phyloP scores from a whole-genome alignment of 2,888 invertebrate genomes.

The Archips crataeganus region DNA sequence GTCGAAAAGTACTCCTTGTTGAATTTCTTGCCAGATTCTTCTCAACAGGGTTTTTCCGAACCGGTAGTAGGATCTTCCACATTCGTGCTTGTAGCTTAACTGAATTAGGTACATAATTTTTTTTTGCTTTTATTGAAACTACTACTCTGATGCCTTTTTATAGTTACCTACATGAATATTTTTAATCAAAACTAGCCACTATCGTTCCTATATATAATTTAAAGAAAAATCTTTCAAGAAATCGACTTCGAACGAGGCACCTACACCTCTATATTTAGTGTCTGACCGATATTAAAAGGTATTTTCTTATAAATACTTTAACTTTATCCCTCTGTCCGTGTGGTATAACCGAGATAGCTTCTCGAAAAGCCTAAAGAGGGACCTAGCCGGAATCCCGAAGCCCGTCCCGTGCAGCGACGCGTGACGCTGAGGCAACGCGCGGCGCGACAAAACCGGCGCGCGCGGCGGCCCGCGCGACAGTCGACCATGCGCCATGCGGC shows the following conservation, averaged over 20 bases:
- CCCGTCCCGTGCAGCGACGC: conserved; percentile 52
- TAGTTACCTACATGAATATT: too few relatives aligned
- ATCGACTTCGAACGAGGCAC: neutral
- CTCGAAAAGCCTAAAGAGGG: neutral
- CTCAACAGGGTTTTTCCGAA: too few relatives aligned
- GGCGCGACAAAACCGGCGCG: conserved; percentile 73
- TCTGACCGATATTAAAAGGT: neutral
- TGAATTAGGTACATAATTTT: too few relatives aligned
- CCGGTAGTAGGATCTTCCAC: too few relatives aligned
- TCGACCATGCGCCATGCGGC: conserved; percentile 74
- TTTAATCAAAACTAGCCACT: too few relatives aligned
- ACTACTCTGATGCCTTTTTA: too few relatives aligned
- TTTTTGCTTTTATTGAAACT: too few relatives aligned
- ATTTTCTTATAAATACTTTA: neutral
- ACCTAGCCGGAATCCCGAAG: conserved; percentile 15
- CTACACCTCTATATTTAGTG: neutral
- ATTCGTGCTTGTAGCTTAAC: too few relatives aligned
- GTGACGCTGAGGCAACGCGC: conserved; percentile 70
- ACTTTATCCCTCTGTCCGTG: neutral
- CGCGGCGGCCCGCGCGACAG: conserved; percentile 69
- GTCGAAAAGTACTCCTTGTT: too few relatives aligned
- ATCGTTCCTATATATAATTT: neutral
- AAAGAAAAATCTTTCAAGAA: too few relatives aligned
- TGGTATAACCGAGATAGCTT: neutral
- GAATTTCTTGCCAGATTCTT: too few relatives aligned